Base-by-base conservation (phyloP, 2,888 invertebrate genomes). In the Liopterus haemorrhoidalis region DNA sequence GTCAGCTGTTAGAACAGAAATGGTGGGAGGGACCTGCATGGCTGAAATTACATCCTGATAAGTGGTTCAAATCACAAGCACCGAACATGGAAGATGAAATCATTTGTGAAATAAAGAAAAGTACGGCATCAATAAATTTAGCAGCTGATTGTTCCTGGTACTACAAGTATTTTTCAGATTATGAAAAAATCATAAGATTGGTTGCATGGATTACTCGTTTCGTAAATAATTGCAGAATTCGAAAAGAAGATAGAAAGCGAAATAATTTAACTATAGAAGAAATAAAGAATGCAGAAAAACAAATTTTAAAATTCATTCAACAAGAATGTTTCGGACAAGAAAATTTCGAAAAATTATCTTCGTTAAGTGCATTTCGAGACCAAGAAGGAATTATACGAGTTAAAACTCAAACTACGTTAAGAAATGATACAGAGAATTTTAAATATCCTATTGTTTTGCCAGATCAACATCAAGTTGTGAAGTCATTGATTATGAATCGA, bases 11-110 rank as follows among this genome's bases (percentile, higher is more conserved):
- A 5, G 45, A 57, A 15, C 50, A 53, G 2, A 38, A 40, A 52
- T 62, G 59, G 61, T 63, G 57, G 60, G 50, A 55, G 50, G 60
- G 59, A 5, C 60, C 60, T 6, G 9, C 37, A 2, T 60, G 59
- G 59, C 41, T 63, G 12, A 42, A 43, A 18, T 11, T 42, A 22
- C 4, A 41, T 6, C 33, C 42, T 18, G 42, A 51, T 15, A 8
- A 46, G 4, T 60, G 59, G 58, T 58, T 59, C 4, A 20, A 14
- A 5, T 14, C 37, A 1, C 4, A 49, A 5, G 2, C 14, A 11
- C 8, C 9, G 14, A 12, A 11, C 32, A 22, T 35, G 31, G 41
- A 48, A 41, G 30, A 35, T 4, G 49, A 48, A 48, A 22, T 41
- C 14, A 11, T 4, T 8, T 8, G 36, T 38, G 33, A 45, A 9